Conservation (phyloP, 2,113 vertebrate genomes). For the Rhagologus leucostigma region DNA sequence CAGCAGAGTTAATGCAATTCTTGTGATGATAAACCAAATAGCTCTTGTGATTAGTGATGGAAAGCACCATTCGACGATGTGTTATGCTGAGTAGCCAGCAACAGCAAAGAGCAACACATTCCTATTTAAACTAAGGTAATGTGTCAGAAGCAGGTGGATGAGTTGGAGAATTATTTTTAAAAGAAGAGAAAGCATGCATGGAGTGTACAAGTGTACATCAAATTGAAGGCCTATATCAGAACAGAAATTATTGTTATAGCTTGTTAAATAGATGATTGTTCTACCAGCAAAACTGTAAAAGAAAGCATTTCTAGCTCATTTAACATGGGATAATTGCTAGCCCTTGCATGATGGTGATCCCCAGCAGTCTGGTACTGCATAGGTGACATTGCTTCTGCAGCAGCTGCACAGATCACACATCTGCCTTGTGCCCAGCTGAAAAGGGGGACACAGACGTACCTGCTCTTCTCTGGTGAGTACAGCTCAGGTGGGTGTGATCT, state of each 20-base stretch:
- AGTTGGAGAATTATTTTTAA: neutral
- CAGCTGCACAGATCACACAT: neutral
- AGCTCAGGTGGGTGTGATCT: neutral
- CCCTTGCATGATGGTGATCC: fast-evolving
- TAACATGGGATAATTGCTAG: neutral
- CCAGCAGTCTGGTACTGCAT: neutral
- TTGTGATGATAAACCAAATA: neutral
- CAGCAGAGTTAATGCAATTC: neutral
- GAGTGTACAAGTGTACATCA: neutral
- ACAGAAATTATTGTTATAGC: neutral
- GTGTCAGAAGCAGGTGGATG: neutral
- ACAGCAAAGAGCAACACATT: neutral
- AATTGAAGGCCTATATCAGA: neutral
- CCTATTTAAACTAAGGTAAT: neutral
- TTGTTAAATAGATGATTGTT: neutral
- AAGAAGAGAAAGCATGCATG: neutral
- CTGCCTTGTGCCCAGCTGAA: neutral
- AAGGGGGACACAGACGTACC: too few species aligned
- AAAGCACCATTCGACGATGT: neutral
- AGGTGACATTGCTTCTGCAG: neutral
- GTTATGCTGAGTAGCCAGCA: neutral
- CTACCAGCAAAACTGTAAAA: neutral
- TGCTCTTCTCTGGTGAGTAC: too few species aligned
- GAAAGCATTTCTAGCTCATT: neutral
- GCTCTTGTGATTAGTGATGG: neutral